These are phyloP conservation scores for Acrocera orbiculus DNA, from an alignment of 2,888 invertebrate species.

Conservation along the genomic window DNA sequence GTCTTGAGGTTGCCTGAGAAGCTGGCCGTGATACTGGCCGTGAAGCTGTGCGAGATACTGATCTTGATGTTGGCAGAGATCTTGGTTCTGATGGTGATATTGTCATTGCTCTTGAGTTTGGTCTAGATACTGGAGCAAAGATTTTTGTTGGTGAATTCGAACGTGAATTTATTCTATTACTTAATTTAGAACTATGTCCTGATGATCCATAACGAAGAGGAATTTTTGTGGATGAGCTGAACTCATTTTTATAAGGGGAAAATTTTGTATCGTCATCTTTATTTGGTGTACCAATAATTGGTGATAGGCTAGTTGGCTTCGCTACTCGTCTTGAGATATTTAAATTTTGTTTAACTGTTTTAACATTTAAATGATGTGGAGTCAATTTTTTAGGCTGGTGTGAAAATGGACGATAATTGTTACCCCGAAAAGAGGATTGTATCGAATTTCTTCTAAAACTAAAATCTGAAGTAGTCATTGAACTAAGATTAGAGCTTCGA, in stretches of 20 bases:
- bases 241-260: too few relatives aligned
- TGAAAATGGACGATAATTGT: neutral
- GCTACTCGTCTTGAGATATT: conserved; percentile 24
- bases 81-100: conserved; percentile 19
- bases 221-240: conserved; percentile 22
- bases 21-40: conserved; percentile 13
- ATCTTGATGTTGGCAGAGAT: conserved; percentile 15
- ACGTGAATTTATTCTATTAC: conserved; percentile 15
- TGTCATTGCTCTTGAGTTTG: conserved; percentile 17
- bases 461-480: conserved; percentile 27
- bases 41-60: conserved; percentile 17
- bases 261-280: conserved; percentile 21
- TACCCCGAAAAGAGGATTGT: conserved; percentile 1
- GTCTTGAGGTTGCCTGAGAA: conserved; percentile 14
- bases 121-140: conserved; percentile 13
- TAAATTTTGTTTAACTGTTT: conserved; percentile 1
- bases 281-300: conserved; percentile 31
- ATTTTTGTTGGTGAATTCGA: conserved; percentile 19
- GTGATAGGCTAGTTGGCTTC: conserved; percentile 27
- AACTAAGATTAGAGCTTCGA: conserved; percentile 27
- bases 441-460: conserved; percentile 23
- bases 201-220: conserved; percentile 19
- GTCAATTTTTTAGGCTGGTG: conserved; percentile 5
- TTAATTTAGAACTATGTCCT: conserved; percentile 14
- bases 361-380: conserved; percentile 4